These are phyloP conservation scores for Magallana gigas DNA, from an alignment of 1,140 invertebrate genomes.

Conservation along the genomic window DNA sequence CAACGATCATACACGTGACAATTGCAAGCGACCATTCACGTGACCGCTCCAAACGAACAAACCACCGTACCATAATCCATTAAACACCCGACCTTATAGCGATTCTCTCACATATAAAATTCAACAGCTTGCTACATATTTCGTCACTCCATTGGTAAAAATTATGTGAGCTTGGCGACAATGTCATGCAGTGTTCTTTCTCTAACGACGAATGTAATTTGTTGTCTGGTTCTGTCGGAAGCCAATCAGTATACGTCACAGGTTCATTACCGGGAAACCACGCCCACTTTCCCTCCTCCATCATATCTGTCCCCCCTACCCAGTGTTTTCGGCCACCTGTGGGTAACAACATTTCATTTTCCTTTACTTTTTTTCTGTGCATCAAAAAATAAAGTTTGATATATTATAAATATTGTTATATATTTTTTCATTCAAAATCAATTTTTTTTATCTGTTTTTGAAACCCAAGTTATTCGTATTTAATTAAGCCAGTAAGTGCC, in stretches of 20 bases:
- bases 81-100: neutral
- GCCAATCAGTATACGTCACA: conserved; percentile 2
- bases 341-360: too few relatives aligned
- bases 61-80: too few relatives aligned
- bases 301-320: conserved; percentile 26
- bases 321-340: conserved; percentile 25
- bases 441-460: too few relatives aligned
- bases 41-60: too few relatives aligned
- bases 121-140: conserved; percentile 7
- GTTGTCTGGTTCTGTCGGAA: neutral
- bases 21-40: too few relatives aligned
- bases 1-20: too few relatives aligned
- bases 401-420: too few relatives aligned
- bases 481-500: too few relatives aligned
- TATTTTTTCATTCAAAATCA: too few relatives aligned
- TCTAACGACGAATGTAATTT: conserved; percentile 1
- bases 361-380: too few relatives aligned
- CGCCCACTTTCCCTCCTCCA: neutral
- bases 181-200: conserved; percentile 19
- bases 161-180: neutral
- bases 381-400: too few relatives aligned
- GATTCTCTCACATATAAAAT: conserved; percentile 30
- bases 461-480: too few relatives aligned
- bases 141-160: conserved; percentile 34
- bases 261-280: conserved; percentile 22